Percentiles rank a stretch among this genome's conserved stretches.
Conservation (phyloP, 53 echinoderm and acorn worm genomes). For the Henricia sp. region DNA sequence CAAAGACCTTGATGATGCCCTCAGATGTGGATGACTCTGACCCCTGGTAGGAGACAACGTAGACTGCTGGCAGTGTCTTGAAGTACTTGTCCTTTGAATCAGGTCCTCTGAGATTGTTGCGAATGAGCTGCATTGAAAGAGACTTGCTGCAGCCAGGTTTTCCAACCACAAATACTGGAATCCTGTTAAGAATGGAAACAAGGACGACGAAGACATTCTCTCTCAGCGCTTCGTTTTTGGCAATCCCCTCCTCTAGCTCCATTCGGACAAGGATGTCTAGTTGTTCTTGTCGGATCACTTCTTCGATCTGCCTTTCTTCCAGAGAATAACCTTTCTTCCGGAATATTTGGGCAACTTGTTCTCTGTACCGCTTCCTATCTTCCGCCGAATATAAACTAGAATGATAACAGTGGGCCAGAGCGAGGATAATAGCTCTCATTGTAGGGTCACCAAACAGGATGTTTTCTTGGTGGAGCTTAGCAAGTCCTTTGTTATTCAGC, state of each 20-base stretch:
- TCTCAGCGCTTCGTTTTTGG: constrained; percentile 66
- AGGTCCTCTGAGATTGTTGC: constrained; percentile 50
- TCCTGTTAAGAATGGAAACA: constrained; percentile 61
- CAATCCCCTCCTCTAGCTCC: constrained; percentile 46
- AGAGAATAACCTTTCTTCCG: constrained; percentile 12
- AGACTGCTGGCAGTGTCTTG: constrained; percentile 52
- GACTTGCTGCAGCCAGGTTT: constrained; percentile 70
- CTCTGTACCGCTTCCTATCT: constrained; percentile 39
- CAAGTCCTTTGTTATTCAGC: constrained; percentile 28
- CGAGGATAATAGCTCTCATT: constrained; percentile 52
- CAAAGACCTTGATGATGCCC: constrained; percentile 63
- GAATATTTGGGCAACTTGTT: constrained; percentile 13
- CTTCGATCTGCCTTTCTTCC: constrained; percentile 39
- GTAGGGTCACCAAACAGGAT: neutral
- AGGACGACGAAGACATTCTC: constrained; percentile 70
- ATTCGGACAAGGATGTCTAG: constrained; percentile 54
- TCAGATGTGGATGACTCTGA: constrained; percentile 69
- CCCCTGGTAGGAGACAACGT: constrained; percentile 62
- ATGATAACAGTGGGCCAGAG: constrained; percentile 64
- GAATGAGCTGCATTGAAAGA: constrained; percentile 68
- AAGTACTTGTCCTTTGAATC: constrained; percentile 55
- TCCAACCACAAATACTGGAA: constrained; percentile 62
- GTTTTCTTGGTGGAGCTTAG: neutral
- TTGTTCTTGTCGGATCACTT: constrained; percentile 48
- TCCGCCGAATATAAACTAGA: constrained; percentile 36